Conservation (phyloP, 2,888 invertebrate genomes). For the Thymelicus lineola region DNA sequence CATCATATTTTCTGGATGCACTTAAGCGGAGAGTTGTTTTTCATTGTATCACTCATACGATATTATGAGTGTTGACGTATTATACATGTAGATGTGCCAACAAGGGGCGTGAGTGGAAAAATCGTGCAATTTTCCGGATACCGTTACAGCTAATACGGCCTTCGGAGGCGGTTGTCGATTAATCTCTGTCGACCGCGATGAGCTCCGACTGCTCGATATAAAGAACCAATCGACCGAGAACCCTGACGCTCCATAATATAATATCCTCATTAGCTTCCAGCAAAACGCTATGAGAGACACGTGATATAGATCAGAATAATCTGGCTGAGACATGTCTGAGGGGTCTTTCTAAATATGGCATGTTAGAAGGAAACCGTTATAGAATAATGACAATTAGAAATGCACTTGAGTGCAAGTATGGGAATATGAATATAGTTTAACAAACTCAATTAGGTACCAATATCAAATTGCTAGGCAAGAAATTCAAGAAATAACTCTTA, state of each 20-base stretch:
- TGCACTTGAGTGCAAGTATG: conserved; percentile 55
- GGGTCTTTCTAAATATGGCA: conserved; percentile 58
- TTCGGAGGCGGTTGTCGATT: conserved; percentile 73
- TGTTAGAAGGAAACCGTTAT: conserved; percentile 58
- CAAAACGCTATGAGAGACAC: conserved; percentile 44
- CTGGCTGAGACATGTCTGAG: conserved; percentile 56
- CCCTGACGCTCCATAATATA: conserved; percentile 58
- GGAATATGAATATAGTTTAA: too few species aligned
- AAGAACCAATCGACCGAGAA: conserved; percentile 62
- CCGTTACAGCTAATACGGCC: conserved; percentile 80
- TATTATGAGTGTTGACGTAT: conserved; percentile 52
- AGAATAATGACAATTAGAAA: conserved; percentile 58
- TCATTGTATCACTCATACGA: conserved; percentile 61
- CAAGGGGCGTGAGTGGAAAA: conserved; percentile 74
- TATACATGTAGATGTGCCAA: conserved; percentile 64
- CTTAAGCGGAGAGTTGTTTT: conserved; percentile 41
- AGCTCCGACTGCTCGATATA: conserved; percentile 68
- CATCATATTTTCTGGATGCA: conserved; percentile 3
- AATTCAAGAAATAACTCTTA: too few species aligned
- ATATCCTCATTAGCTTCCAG: conserved; percentile 57
- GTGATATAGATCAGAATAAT: conserved; percentile 50
- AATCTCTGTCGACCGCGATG: conserved; percentile 79
- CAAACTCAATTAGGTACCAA: neutral
- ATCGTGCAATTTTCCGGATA: conserved; percentile 80
- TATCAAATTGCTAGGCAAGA: too few species aligned